Evolutionary conservation across 2,797 vertebrate species (phyloP), one percentile per base, ranked within the genome.

Genomic region (Petrocephalus sullivani): DNA sequence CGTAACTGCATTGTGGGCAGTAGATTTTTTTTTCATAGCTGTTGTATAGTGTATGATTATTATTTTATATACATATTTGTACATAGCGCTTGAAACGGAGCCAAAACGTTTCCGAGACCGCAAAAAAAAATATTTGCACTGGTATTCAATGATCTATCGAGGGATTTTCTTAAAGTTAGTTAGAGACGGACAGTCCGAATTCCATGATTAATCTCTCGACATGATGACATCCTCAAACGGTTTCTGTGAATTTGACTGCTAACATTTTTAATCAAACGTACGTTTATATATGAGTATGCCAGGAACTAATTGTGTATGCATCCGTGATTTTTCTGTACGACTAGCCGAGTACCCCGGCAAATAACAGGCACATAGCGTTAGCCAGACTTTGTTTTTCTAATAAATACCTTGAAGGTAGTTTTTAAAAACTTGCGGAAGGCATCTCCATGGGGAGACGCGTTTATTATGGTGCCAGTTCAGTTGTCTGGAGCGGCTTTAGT

Each of bases 381-480:
- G 53, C 51, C 83, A 81, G 21, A 58, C 21, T 81, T 49, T 64
- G 41, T 86, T 92, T 90, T 54, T 64, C 83, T 61, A 90, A 85
- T 81, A 91, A 90, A 85, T 81, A 91, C 90, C 89, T 85, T 91
- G 85, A 87, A 91, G 89, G 82, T 91, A 78, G 87, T 88, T 78
- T 81, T 86, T 87, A 82, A 91, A 91, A 89, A 88, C 89, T 84
- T 87, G 88, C 90, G 83, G 67, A 88, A 46, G 88, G 87, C 56
- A 82, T 85, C 92, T 90, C 91, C 90, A 86, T 85, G 56, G 89
- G 89, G 91, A 92, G 87, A 89, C 28, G 53, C 58, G 78, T 89
- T 92, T 89, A 91, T 85, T 91, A 88, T 84, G 54, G 81, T 93
- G 91, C 92, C 92, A 94, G 90, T 93, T 90, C 93, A 89, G 51